phyloP scores from a whole-genome alignment of 2,113 vertebrate species.

The Grus americana region DNA sequence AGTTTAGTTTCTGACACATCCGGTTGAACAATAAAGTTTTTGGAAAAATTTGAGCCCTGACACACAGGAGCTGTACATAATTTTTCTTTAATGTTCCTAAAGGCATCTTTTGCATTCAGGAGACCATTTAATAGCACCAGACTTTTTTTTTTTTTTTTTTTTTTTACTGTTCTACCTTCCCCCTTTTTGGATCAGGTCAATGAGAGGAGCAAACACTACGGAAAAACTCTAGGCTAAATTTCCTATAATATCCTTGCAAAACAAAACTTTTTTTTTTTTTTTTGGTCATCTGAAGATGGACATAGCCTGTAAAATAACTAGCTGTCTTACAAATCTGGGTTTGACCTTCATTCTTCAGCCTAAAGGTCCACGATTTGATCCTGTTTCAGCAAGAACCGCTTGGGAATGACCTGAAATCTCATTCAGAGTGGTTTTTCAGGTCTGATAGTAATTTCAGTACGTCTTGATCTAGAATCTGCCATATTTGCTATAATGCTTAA shows the following conservation, averaged over 20 bases:
- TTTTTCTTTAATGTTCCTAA: constrained; percentile 43
- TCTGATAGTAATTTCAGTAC: not conserved
- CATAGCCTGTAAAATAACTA: not conserved
- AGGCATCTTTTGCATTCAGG: constrained; percentile 8
- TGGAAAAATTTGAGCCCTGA: constrained; percentile 38
- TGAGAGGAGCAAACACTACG: not conserved
- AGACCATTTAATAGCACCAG: constrained; percentile 21
- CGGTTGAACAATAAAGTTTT: constrained; percentile 22
- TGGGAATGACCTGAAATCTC: not conserved
- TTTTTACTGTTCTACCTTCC: not conserved
- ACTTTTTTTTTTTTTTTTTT: not conserved
- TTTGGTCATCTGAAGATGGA: not conserved
- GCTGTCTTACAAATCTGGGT: not conserved
- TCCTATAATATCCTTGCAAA: not conserved
- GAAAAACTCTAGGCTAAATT: not conserved
- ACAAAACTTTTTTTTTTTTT: not conserved
- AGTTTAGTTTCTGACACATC: constrained; percentile 21
- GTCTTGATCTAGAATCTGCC: rapidly evolving
- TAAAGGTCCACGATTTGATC: not conserved
- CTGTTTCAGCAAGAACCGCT: not conserved
- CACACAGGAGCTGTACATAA: constrained; percentile 43
- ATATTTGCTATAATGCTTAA: not conserved
- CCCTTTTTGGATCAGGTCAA: not conserved
- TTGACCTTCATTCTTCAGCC: not conserved
- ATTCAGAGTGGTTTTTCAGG: not conserved